Conservation (phyloP, 2,113 vertebrate species). For the Microtus ochrogaster region DNA sequence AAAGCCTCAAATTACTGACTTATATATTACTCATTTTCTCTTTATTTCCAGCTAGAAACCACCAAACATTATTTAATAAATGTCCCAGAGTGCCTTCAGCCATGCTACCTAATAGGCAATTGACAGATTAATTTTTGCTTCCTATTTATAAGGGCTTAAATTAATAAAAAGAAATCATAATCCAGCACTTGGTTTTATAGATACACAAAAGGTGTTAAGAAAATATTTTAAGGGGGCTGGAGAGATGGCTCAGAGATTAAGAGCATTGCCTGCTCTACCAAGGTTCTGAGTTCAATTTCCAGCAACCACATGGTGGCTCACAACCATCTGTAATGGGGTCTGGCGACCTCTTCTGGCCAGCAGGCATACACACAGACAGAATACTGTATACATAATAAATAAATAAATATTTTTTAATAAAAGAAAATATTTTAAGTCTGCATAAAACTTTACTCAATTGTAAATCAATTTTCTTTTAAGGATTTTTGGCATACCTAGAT, state of each 20-base stretch:
- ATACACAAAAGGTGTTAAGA: conserved; percentile 11
- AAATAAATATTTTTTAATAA: no score
- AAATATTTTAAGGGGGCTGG: conserved; percentile 32
- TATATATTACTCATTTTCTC: conserved; percentile 62
- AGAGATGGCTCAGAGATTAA: no score
- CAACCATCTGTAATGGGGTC: no score
- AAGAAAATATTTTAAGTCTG: conserved; percentile 40
- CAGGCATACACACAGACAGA: no score
- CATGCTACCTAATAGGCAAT: conserved; percentile 44
- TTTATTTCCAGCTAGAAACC: conserved; percentile 56
- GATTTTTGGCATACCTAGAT: background rate
- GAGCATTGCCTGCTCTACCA: no score
- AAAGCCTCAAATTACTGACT: conserved; percentile 56
- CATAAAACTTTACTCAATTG: conserved; percentile 18
- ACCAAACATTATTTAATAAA: conserved; percentile 68
- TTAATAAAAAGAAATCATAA: conserved; percentile 63
- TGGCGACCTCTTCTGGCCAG: no score
- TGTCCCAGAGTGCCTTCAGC: background rate
- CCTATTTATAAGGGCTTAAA: conserved; percentile 49
- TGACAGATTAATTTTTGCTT: conserved; percentile 48
- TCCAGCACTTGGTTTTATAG: background rate
- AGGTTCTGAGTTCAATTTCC: no score
- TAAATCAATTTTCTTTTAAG: conserved; percentile 43
- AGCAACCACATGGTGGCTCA: no score
- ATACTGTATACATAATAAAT: no score